Percentiles rank a stretch among this genome's conserved stretches.
phyloP scores from a whole-genome alignment of 2,113 vertebrate species.

The Arenaria interpres region DNA sequence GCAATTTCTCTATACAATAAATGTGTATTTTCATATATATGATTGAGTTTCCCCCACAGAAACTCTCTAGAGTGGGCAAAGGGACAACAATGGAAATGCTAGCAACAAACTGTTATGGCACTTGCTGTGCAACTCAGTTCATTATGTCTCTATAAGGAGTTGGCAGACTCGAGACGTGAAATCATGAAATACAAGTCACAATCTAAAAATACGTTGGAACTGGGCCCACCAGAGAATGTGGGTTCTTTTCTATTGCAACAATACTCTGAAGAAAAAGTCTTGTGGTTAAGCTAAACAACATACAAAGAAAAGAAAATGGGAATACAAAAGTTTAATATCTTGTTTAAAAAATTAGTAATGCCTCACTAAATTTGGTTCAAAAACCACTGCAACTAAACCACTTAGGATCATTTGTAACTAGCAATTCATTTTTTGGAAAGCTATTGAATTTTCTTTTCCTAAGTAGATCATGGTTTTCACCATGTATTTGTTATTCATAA shows the following conservation, averaged over 20 bases:
- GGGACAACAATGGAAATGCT: constrained; percentile 9
- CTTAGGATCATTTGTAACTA: background rate
- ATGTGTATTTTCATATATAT: background rate
- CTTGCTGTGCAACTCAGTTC: background rate
- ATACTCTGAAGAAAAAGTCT: constrained; percentile 31
- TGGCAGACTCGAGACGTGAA: background rate
- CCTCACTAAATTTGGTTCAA: background rate
- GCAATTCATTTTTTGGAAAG: background rate
- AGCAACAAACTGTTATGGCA: background rate
- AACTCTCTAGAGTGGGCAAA: background rate
- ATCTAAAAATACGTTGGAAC: constrained; percentile 32
- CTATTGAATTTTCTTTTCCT: background rate
- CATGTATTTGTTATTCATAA: background rate
- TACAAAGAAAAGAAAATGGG: constrained; percentile 18
- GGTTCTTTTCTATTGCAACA: constrained; percentile 59
- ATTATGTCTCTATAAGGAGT: constrained; percentile 61
- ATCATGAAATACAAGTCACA: constrained; percentile 32
- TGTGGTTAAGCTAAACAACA: constrained; percentile 36
- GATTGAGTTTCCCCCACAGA: background rate
- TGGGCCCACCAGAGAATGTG: constrained; percentile 2
- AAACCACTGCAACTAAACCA: background rate
- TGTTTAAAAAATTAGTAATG: background rate
- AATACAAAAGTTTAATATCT: constrained; percentile 11
- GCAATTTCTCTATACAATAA: background rate
- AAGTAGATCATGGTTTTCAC: background rate